Evolutionary conservation across 1,140 invertebrate genomes (phyloP), one percentile per base, ranked within the genome.

Genomic region (Tetramorium parvispinum): DNA sequence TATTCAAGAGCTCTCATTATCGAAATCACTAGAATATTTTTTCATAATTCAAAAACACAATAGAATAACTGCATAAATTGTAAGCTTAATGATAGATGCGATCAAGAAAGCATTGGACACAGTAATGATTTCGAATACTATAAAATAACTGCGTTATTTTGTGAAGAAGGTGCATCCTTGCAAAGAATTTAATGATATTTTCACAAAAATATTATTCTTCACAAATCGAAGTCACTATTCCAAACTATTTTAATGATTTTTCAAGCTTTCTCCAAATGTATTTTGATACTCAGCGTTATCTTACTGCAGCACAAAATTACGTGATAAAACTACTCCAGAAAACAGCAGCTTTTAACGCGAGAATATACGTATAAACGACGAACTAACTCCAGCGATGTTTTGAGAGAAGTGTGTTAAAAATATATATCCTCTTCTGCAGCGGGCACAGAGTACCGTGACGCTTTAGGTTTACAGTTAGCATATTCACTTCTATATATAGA

Each of bases 381-480:
- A 78, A 49, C 46, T 37, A 53, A 73, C 13, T n/a, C 66, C 24
- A 24, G 5, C 40, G 40, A n/a, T 51, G 68, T 83, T 73, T 83
- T 24, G 53, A 83, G 40, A 63, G 24, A 27, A 83, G 43, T n/a
- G 40, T 13, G 79, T 83, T 83, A 83, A 83, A 83, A 83, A 83
- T 83, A 83, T 40, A 75, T 75, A 57, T 75, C 16, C 24, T 81
- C 63, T 49, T 46, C 24, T 75, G 40, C 68, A 49, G 24, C 37
- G 21, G 53, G 13, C 53, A 70, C 24, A 43, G 8, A 32, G 53
- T 16, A 61, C 43, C 27, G 37, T 40, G 46, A 11, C 37, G 65
- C 59, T 79, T 85, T 37, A 55, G 8, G 37, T 46, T 81, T 79
- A 63, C 43, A 53, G 73, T 79, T 66, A 24, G 77, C 68, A 46